Conservation (phyloP, 2,797 vertebrate genomes). For the Glossophaga mutica region DNA sequence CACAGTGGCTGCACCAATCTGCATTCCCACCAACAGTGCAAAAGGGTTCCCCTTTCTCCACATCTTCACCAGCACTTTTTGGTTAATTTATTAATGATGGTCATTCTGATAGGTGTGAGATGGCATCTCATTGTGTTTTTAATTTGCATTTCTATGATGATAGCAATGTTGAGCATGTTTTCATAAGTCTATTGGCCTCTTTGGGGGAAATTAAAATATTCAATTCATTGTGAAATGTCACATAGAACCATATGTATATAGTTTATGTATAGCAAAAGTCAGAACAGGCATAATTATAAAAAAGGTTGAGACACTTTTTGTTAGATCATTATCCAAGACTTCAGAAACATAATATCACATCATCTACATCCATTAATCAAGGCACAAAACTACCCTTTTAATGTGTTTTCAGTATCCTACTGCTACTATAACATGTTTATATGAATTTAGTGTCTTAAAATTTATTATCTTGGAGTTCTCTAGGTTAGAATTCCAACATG, state of each 20-base stretch:
- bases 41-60: too few relatives aligned
- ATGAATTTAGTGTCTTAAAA: background rate
- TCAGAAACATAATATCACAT: background rate
- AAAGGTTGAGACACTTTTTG: background rate
- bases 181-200: too few relatives aligned
- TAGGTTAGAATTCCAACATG: background rate
- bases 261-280: background rate
- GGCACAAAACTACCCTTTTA: background rate
- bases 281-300: background rate
- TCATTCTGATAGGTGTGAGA: too few relatives aligned
- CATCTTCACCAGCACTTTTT: too few relatives aligned
- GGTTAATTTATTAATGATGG: too few relatives aligned
- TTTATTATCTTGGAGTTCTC: background rate
- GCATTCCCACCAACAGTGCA: too few relatives aligned
- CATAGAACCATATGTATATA: background rate
- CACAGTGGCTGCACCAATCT: too few relatives aligned
- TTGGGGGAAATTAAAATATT: background rate
- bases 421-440: background rate
- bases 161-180: too few relatives aligned
- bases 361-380: background rate
- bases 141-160: too few relatives aligned
- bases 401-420: background rate
- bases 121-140: too few relatives aligned
- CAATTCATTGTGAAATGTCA: background rate
- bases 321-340: background rate